Evolutionary conservation across 2,113 vertebrate species (phyloP).

Genomic region (Sminthopsis crassicaudata): DNA sequence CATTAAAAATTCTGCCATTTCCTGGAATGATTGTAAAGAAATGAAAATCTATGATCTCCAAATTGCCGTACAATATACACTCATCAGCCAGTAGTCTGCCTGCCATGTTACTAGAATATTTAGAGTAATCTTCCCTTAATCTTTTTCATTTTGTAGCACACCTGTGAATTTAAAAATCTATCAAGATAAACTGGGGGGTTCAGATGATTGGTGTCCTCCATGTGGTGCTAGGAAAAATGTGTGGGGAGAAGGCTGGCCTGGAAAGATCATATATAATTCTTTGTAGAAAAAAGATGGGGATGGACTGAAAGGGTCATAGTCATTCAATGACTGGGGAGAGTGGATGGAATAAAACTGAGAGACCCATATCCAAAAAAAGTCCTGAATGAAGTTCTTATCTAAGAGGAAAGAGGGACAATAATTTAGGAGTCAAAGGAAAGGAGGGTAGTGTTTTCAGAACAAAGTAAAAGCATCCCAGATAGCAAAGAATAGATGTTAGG

Average conservation of each 20-base stretch:
- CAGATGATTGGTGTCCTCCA: neutral
- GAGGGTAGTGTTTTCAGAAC: neutral
- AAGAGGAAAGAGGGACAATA: neutral
- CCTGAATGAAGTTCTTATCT: neutral
- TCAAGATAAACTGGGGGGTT: neutral
- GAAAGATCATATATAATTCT: neutral
- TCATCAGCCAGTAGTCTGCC: neutral
- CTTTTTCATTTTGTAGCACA: neutral
- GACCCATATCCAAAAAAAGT: neutral
- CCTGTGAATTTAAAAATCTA: neutral
- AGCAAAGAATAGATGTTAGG: neutral
- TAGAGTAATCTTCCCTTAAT: neutral
- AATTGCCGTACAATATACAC: neutral
- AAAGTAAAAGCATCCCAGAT: neutral
- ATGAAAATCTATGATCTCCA: neutral
- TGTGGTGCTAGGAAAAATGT: neutral
- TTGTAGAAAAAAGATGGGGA: neutral
- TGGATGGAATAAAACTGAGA: neutral
- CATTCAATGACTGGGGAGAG: neutral
- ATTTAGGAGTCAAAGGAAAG: neutral
- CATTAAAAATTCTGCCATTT: constrained; percentile 6
- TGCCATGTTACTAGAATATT: rapidly evolving
- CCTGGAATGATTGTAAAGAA: neutral
- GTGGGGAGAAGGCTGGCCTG: neutral
- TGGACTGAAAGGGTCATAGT: neutral